Conservation (phyloP, 2,113 vertebrate genomes). For the Microtus oregoni region DNA sequence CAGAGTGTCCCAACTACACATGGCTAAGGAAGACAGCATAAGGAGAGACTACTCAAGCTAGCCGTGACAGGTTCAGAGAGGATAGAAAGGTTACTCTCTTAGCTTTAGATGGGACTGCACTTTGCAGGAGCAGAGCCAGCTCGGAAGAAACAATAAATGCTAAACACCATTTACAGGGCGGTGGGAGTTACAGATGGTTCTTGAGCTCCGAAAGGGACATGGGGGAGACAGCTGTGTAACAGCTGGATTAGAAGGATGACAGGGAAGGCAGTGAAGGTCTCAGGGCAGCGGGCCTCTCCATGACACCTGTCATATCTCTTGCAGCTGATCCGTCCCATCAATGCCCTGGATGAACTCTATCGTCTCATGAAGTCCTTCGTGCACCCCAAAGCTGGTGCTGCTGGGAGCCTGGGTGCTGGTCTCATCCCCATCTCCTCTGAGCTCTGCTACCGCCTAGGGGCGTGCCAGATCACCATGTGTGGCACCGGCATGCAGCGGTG, state of each 20-base stretch:
- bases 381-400: slow-evolving; percentile 86
- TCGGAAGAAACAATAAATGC: background rate
- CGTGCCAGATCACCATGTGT: slow-evolving; percentile 96
- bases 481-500: slow-evolving; percentile 98
- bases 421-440: slow-evolving; percentile 95
- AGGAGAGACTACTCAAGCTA: too few relatives aligned
- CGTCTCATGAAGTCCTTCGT: slow-evolving; percentile 95
- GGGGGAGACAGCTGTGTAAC: background rate
- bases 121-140: background rate
- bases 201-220: background rate
- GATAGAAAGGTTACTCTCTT: background rate
- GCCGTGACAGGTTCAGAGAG: background rate
- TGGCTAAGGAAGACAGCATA: background rate
- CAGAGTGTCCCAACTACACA: fast-evolving
- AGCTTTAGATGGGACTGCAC: background rate
- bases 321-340: slow-evolving; percentile 97
- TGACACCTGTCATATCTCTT: fast-evolving
- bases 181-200: background rate
- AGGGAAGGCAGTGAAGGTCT: background rate
- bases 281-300: fast-evolving
- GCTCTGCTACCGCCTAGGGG: slow-evolving; percentile 97
- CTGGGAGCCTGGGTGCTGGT: slow-evolving; percentile 90
- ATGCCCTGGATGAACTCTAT: slow-evolving; percentile 97
- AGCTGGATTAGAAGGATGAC: background rate
- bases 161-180: background rate